Evolutionary conservation across 2,888 invertebrate species (phyloP), one percentile per base, ranked within the genome.

Genomic region (Sturmia bella): DNA sequence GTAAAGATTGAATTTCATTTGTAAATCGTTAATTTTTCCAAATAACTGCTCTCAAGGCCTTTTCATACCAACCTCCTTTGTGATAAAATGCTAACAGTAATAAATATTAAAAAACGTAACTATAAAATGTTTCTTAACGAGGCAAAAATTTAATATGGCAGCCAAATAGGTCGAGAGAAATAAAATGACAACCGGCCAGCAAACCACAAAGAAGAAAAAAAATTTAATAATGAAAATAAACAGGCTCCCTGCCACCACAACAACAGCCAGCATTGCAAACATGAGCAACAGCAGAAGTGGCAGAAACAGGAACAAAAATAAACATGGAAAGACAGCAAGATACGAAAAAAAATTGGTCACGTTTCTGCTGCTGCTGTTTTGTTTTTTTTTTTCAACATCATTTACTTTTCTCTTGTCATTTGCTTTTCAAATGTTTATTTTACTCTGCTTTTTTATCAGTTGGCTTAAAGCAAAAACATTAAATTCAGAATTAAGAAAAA

Each of bases 131-230:
- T 73, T 64, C 79, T 76, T 80, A 83, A 80, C 76, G 76, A 73
- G 73, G 32, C 73, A 76, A 83, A 73, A 79, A 83, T 80, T 79
- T 76, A 83, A 79, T 83, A 79, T 83, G 66, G 63, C 63, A 48
- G 76, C 79, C 83, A 83, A 83, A 80, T 79, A 72, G 79, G 76
- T 75, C 79, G 75, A 76, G 52, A 39, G 9, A 64, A 63, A 61
- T 45, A 63, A 76, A 66, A 76, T 63, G 76, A 68, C 68, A 79
- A 32, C 73, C 57, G 74, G 72, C 72, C 37, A 75, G 69, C 45
- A 70, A 57, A 63, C 61, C 45, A 64, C 66, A 69, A 80, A 63
- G 27, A 52, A 54, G 43, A 12, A 45, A 75, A 59, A 41, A 11
- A 50, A n/a, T 15, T 15, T 15, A 1, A 37, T n/a, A n/a, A n/a